Evolutionary conservation across 2,113 vertebrate species (phyloP).

Genomic region (Microcebus griseorufus): DNA sequence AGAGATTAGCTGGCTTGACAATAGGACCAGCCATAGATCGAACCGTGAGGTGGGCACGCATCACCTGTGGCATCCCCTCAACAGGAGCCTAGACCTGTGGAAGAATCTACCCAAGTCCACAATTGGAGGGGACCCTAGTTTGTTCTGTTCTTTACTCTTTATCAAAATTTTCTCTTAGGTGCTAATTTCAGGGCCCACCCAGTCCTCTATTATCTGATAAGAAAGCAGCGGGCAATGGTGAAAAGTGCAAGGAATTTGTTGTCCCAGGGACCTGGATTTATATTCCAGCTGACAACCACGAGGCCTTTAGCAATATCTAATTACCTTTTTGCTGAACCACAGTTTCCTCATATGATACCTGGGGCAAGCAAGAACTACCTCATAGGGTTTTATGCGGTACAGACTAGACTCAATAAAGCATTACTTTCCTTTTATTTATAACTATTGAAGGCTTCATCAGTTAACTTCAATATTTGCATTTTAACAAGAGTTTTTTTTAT

Average conservation of each 20-base stretch:
- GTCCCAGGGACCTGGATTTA: background rate
- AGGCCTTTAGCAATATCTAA: background rate
- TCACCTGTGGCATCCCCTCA: no score
- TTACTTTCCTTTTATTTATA: constrained; percentile 16
- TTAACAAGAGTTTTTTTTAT: background rate
- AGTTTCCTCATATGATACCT: background rate
- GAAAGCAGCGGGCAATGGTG: background rate
- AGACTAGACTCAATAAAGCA: constrained; percentile 29
- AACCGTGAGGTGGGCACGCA: background rate
- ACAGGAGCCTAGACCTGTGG: background rate
- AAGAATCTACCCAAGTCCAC: background rate
- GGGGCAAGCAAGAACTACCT: background rate
- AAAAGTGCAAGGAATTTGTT: background rate
- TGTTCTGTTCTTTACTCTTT: background rate
- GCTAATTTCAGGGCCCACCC: background rate
- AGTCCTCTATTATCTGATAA: background rate
- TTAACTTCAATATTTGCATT: constrained; percentile 32
- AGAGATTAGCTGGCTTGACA: background rate
- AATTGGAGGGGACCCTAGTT: background rate
- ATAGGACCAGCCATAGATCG: background rate
- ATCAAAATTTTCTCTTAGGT: background rate
- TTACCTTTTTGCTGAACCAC: background rate
- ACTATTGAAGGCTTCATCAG: background rate
- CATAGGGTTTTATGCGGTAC: background rate
- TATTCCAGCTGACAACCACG: background rate